Conservation (phyloP, 2,797 vertebrate species). For the Alcedo quadribrachys region DNA sequence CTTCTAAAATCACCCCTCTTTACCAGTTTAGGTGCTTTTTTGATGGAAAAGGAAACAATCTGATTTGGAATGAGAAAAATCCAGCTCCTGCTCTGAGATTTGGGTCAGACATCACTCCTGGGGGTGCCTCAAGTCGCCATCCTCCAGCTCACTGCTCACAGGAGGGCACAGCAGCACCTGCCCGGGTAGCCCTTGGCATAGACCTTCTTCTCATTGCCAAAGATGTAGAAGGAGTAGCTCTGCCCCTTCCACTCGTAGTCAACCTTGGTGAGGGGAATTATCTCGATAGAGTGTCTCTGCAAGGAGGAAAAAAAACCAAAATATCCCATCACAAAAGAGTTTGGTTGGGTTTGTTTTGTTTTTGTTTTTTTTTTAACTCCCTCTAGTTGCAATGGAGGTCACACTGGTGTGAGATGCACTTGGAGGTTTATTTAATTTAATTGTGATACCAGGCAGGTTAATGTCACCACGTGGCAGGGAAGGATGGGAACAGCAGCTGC, state of each 20-base stretch:
- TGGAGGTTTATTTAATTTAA: background rate
- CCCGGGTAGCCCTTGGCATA: background rate
- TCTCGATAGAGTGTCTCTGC: background rate
- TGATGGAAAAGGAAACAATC: background rate
- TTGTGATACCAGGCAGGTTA: background rate
- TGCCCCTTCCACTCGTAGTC: background rate
- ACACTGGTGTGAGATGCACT: background rate
- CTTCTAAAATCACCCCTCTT: background rate
- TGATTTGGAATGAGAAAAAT: background rate
- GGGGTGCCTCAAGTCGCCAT: no score
- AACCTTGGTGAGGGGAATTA: background rate
- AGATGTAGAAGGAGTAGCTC: background rate
- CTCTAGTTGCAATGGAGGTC: background rate
- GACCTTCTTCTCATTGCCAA: background rate
- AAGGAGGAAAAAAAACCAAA: no score
- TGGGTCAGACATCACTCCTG: no score
- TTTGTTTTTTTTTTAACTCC: background rate
- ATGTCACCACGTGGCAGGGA: background rate
- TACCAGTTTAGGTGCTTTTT: background rate
- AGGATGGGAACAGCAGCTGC: background rate
- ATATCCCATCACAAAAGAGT: no score
- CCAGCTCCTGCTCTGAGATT: background rate
- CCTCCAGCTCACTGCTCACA: background rate
- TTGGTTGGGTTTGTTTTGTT: no score
- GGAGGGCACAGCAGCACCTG: background rate